A percentile compares a stretch with the other conserved stretches of the same genome.
Conservation (phyloP, 2,797 vertebrate species). For the Oryzias dopingdopingensis region DNA sequence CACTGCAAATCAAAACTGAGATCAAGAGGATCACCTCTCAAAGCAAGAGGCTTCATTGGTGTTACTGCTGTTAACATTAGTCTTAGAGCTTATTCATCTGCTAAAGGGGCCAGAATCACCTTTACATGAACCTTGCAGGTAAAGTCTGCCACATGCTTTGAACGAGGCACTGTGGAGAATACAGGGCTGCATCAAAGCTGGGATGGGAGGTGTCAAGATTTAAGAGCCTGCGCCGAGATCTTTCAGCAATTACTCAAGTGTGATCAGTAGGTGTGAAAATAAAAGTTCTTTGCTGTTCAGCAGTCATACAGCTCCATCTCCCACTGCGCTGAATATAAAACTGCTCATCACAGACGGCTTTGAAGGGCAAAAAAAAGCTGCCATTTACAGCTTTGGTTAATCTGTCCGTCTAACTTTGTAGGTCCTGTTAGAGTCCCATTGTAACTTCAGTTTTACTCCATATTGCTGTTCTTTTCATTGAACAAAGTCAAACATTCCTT, state of each 20-base stretch:
- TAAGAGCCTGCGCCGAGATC: conserved; percentile 24
- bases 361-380: conserved; percentile 11
- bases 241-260: conserved; percentile 48
- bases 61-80: conserved; percentile 31
- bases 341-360: conserved; percentile 29
- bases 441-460: conserved; percentile 24
- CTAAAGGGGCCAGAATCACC: conserved; percentile 30
- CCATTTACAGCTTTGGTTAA: conserved; percentile 43
- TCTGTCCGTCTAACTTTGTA: conserved; percentile 27
- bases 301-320: conserved; percentile 22
- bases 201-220: conserved; percentile 9
- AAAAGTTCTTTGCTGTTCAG: conserved; percentile 23
- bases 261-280: conserved; percentile 29
- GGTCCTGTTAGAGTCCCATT: conserved; percentile 9
- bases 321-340: conserved; percentile 33
- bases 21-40: background rate
- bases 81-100: conserved; percentile 22
- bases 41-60: conserved; percentile 28
- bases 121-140: conserved; percentile 31
- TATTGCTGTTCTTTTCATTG: conserved; percentile 1
- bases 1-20: conserved; percentile 66
- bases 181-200: conserved; percentile 17
- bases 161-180: conserved; percentile 25
- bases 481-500: background rate
- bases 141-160: conserved; percentile 13